Evolutionary conservation across 2,113 vertebrate species (phyloP), one percentile per base, ranked within the genome.

Genomic region (Otus sunia): DNA sequence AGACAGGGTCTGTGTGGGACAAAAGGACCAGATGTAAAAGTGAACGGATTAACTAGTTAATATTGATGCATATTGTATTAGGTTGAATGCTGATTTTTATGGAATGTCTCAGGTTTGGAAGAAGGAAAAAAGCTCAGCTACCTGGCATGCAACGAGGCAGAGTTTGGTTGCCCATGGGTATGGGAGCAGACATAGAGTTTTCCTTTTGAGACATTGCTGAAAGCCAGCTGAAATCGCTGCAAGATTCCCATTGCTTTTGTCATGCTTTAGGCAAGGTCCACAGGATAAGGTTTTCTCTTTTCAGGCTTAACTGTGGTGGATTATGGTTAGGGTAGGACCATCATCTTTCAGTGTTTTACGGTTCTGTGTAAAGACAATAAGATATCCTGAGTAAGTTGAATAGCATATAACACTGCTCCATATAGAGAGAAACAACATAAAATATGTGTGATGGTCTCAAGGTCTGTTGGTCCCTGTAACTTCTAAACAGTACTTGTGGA

Each of bases 401-500:
- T 59, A 4, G 0, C 17, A 6, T 39, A 20, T n/a, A 32, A 43
- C 1, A 0, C 34, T 72, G 36, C 19, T 68, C n/a, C 26, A 12
- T 39, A 64, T 41, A 52, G 49, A n/a, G 3, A 47, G 45, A 59
- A 75, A 80, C 22, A 74, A 11, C 34, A 50, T 18, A 50, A 59
- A 86, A 66, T 18, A 47, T 8, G 3, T 18, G 29, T 15, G 12
- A 47, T 47, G 49, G 34, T 37, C 60, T 29, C 55, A 20, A 74
- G 23, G 29, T 58, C 27, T 47, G 8, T 59, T 39, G 17, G 19
- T 75, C 37, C 34, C 60, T 23, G 2, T 76, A 27, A 53, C 34
- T 66, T 75, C 41, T 73, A 73, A 73, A 43, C 12, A 64, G 22
- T 13, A 34, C 45, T 60, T 71, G 62, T 43, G 62, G 50, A 30